Evolutionary conservation across 2,113 vertebrate species (phyloP).

Genomic region (Dicentrarchus labrax): DNA sequence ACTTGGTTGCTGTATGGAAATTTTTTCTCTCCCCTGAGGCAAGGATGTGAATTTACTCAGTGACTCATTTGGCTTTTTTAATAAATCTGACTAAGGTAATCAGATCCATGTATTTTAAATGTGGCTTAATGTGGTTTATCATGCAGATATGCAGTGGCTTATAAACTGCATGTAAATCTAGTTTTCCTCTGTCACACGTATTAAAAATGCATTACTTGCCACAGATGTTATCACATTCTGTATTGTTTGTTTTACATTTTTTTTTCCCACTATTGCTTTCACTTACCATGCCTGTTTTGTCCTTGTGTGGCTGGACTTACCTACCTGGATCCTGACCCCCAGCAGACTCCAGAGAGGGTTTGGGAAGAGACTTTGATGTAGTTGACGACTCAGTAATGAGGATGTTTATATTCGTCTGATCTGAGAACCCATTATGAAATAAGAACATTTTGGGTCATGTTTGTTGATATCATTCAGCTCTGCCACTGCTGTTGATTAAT

Average conservation of each 20-base stretch:
- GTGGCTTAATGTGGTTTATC: background rate
- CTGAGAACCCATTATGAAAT: constrained; percentile 20
- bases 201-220: background rate
- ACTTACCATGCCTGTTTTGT: background rate
- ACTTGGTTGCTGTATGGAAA: background rate
- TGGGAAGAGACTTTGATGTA: constrained; percentile 22
- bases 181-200: background rate
- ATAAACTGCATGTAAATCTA: background rate
- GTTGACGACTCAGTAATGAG: constrained; percentile 27
- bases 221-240: background rate
- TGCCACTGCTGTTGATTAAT: constrained; percentile 33
- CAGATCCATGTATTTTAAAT: background rate
- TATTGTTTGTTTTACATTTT: background rate
- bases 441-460: constrained; percentile 35
- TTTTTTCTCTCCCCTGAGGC: background rate
- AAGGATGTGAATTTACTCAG: background rate
- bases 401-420: constrained; percentile 49
- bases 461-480: constrained; percentile 49
- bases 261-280: background rate
- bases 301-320: background rate
- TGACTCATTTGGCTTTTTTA: background rate
- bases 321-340: background rate
- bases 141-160: background rate
- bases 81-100: background rate
- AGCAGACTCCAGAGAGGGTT: constrained; percentile 10